Evolutionary conservation across 2,888 invertebrate genomes (phyloP), one percentile per base, ranked within the genome.

Genomic region (Folsomia manolachei): DNA sequence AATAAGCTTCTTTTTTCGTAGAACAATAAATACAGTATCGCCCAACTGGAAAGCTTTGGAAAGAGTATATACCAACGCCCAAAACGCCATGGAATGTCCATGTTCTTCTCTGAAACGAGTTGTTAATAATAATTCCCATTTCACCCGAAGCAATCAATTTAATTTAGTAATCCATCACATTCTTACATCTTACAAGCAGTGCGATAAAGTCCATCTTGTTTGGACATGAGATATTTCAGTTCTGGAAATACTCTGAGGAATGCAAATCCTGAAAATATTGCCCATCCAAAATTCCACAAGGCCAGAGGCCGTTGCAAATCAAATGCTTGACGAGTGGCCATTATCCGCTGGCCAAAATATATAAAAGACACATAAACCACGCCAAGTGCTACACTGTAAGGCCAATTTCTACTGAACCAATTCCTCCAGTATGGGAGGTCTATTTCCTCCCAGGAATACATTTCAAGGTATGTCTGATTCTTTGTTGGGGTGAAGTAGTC

Each of bases 381-480:
- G n/a, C 70, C 71, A 18, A 72, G 63, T 23, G 70, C 67, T 21
- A 73, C 24, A 66, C 70, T 71, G 23, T 60, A 62, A 18, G 64
- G 26, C 77, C 77, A 77, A 68, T 75, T 71, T 19, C 72, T 65
- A 21, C 70, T 64, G 39, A 77, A 73, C 75, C 75, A 75, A 39
- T 75, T 65, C 67, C 75, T 65, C 77, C 77, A 77, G 56, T 64
- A 75, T 7, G 74, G 74, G 19, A 75, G 71, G 52, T 77, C 74
- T 39, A 77, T 73, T 68, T 72, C 70, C 63, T 77, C 77, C 60
- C 71, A 74, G 4, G 60, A 63, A 63, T 72, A 70, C 76, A 76
- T 74, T 2, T 67, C 51, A 65, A 76, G 39, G 60, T 76, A 76
- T 1, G 76, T 65, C 52, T 73, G 76, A 52, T 74, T 53, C 27